These are phyloP conservation scores for Pseudanteris insignis DNA, from an alignment of 2,888 invertebrate genomes.

Conservation along the genomic window DNA sequence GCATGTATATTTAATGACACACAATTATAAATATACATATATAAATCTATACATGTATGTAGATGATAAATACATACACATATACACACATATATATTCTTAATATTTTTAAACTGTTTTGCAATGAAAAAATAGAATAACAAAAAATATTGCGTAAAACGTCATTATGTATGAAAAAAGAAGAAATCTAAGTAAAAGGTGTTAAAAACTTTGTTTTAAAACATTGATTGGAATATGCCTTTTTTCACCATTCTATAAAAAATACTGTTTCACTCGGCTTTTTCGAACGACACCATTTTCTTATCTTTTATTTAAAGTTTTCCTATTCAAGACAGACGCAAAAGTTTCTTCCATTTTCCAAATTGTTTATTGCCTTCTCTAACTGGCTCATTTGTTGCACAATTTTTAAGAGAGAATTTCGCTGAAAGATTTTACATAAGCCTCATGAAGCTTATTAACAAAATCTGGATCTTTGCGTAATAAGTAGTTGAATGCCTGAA, in stretches of 20 bases:
- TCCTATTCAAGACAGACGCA: too few relatives aligned
- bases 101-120: neutral
- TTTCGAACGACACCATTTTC: conserved; percentile 1
- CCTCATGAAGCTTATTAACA: conserved; percentile 89
- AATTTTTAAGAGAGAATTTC: conserved; percentile 69
- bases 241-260: conserved; percentile 18
- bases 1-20: neutral
- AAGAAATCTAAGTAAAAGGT: conserved; percentile 17
- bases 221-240: conserved; percentile 1
- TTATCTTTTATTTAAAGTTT: too few relatives aligned
- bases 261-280: conserved; percentile 34
- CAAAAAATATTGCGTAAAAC: conserved; percentile 11
- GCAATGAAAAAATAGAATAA: neutral
- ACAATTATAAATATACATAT: conserved; percentile 5
- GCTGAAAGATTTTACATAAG: conserved; percentile 87
- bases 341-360: too few relatives aligned
- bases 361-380: too few relatives aligned
- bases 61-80: conserved; percentile 5
- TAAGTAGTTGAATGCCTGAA: conserved; percentile 88
- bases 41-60: conserved; percentile 1
- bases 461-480: conserved; percentile 89
- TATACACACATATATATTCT: conserved; percentile 2
- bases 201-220: conserved; percentile 12
- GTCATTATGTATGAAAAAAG: conserved; percentile 11
- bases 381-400: too few relatives aligned